Evolutionary conservation across 2,888 invertebrate species (phyloP).

Genomic region (Tetranychus truncatus): DNA sequence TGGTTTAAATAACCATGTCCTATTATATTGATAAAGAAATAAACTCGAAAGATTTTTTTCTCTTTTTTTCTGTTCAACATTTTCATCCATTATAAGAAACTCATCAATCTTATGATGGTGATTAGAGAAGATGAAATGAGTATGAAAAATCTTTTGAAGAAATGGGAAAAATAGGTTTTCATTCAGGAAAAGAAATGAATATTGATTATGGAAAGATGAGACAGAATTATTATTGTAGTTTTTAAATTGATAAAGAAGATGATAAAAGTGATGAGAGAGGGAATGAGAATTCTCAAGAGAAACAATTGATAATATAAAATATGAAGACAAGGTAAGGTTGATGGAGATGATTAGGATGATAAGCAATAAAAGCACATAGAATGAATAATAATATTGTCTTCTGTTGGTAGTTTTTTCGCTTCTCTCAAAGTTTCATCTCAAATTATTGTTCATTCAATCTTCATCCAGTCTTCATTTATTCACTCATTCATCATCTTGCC

Average conservation of each 20-base stretch:
- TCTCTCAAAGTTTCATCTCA: background rate
- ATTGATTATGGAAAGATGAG: background rate
- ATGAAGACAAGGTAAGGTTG: background rate
- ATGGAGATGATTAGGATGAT: background rate
- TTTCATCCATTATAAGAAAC: background rate
- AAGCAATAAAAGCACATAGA: no score
- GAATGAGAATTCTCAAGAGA: background rate
- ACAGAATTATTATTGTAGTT: no score
- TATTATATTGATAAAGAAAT: background rate
- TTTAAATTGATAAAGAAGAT: background rate
- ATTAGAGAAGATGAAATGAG: background rate
- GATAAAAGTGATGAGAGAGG: background rate
- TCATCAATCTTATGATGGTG: background rate
- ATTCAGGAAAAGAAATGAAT: background rate
- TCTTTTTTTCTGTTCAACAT: background rate
- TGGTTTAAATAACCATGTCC: background rate
- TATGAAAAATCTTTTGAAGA: background rate
- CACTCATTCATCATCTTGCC: no score
- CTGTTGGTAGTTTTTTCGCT: background rate
- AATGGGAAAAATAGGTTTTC: no score
- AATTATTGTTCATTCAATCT: background rate
- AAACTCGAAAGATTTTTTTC: background rate
- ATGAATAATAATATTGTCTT: no score
- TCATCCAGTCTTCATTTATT: background rate
- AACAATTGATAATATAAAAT: background rate